These are phyloP conservation scores for Drosophila neonasuta DNA, from an alignment of 2,888 invertebrate genomes.

Conservation along the genomic window DNA sequence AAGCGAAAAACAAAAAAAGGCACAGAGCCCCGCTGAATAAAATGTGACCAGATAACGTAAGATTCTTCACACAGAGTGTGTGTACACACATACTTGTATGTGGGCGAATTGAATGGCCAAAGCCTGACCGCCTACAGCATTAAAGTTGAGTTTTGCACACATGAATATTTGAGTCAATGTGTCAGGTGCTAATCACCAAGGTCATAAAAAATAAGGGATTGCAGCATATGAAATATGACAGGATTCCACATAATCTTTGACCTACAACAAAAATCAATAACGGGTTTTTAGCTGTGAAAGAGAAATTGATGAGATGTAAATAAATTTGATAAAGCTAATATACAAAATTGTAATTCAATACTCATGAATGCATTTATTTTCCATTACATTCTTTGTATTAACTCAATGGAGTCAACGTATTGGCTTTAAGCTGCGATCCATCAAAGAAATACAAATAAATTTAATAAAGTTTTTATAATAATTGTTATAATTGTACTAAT, in stretches of 20 bases:
- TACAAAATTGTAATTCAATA: too few relatives aligned
- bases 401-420: too few relatives aligned
- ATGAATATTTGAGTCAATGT: constrained; percentile 38
- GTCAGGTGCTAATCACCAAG: constrained; percentile 41
- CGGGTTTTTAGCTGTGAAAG: too few relatives aligned
- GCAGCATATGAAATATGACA: background rate
- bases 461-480: too few relatives aligned
- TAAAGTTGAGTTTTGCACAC: constrained; percentile 29
- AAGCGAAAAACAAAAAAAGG: constrained; percentile 7
- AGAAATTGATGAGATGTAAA: too few relatives aligned
- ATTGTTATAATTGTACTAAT: too few relatives aligned
- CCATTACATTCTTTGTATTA: too few relatives aligned
- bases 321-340: too few relatives aligned
- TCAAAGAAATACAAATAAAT: background rate
- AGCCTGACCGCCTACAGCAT: constrained; percentile 21
- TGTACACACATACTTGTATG: constrained; percentile 9
- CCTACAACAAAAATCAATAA: too few relatives aligned
- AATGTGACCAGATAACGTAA: constrained; percentile 20
- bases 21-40: constrained; percentile 23
- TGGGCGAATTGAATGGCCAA: constrained; percentile 13
- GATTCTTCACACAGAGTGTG: background rate
- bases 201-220: constrained; percentile 12
- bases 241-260: background rate
- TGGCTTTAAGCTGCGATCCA: too few relatives aligned
- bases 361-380: too few relatives aligned